Percentiles rank a stretch among this genome's conserved stretches.
Conservation (phyloP, 2,888 invertebrate genomes). For the Microdon myrmicae region DNA sequence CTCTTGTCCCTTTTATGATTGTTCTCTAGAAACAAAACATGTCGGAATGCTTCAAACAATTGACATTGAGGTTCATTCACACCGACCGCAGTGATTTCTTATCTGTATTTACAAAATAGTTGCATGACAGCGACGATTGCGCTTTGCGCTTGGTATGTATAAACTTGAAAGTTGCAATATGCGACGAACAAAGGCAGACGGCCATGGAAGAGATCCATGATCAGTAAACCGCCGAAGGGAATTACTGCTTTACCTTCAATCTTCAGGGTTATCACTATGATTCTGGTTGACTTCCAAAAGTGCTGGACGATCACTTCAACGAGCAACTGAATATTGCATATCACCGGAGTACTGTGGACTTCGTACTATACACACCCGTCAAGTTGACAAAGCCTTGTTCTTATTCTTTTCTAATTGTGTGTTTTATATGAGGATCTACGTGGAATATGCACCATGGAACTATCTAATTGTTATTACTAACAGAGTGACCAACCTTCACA, state of each 20-base stretch:
- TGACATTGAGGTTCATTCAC: conserved; percentile 39
- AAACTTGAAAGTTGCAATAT: conserved; percentile 8
- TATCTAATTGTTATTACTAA: too few species aligned
- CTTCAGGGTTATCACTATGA: conserved; percentile 31
- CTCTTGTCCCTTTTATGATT: conserved; percentile 21
- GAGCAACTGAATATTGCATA: too few species aligned
- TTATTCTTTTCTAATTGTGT: too few species aligned
- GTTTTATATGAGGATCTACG: too few species aligned
- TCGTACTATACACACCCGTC: too few species aligned
- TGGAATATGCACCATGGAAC: too few species aligned
- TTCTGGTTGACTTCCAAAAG: conserved; percentile 18
- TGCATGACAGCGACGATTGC: not conserved
- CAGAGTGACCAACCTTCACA: too few species aligned
- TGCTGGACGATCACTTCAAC: conserved; percentile 7
- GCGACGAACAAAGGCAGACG: not conserved
- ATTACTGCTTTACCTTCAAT: conserved; percentile 32
- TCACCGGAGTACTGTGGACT: too few species aligned
- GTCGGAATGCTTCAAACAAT: conserved; percentile 39
- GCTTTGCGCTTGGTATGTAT: conserved; percentile 6
- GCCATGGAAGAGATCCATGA: too few species aligned
- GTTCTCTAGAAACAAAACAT: not conserved
- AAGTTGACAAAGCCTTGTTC: too few species aligned
- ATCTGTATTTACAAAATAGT: conserved; percentile 31
- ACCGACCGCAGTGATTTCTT: conserved; percentile 23
- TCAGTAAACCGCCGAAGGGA: too few species aligned